A percentile compares a stretch with the other conserved stretches of the same genome.
Evolutionary conservation across 1,140 invertebrate genomes (phyloP).

Genomic region (Melitaea cinxia): DNA sequence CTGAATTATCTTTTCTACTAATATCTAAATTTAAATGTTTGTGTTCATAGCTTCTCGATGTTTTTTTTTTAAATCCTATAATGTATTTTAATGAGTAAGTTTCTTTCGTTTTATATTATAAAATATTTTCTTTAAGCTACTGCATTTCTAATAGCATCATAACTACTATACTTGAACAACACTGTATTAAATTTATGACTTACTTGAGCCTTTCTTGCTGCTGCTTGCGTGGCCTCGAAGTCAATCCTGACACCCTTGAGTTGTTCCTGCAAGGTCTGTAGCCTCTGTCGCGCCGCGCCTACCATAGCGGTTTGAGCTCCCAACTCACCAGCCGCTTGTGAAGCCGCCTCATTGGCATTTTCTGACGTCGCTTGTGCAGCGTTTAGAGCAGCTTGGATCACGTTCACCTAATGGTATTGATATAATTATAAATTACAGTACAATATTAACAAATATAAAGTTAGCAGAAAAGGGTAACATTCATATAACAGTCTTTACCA

Average conservation of each 20-base stretch:
- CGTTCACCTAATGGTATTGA: constrained; percentile 76
- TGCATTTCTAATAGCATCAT: too few species aligned
- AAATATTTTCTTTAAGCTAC: too few species aligned
- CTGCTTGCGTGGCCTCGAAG: constrained; percentile 85
- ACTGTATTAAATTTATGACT: not conserved
- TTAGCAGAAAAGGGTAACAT: too few species aligned
- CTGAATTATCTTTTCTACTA: too few species aligned
- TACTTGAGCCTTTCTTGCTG: constrained; percentile 84
- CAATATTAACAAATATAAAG: too few species aligned
- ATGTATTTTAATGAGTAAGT: too few species aligned
- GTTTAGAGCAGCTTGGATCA: constrained; percentile 85
- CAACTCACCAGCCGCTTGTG: constrained; percentile 85
- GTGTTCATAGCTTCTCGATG: too few species aligned
- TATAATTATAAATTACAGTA: not conserved
- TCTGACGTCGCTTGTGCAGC: constrained; percentile 86
- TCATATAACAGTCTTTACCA: too few species aligned
- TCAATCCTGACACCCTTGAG: constrained; percentile 85
- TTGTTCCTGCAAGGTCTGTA: constrained; percentile 84
- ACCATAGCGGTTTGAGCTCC: constrained; percentile 88
- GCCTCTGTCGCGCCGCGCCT: constrained; percentile 84
- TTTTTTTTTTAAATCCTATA: too few species aligned
- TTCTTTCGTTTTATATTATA: too few species aligned
- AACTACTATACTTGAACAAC: too few species aligned
- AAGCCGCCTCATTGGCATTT: constrained; percentile 84
- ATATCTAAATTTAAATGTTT: too few species aligned